phyloP scores from a whole-genome alignment of 2,113 vertebrate species.

The Camelus dromedarius region DNA sequence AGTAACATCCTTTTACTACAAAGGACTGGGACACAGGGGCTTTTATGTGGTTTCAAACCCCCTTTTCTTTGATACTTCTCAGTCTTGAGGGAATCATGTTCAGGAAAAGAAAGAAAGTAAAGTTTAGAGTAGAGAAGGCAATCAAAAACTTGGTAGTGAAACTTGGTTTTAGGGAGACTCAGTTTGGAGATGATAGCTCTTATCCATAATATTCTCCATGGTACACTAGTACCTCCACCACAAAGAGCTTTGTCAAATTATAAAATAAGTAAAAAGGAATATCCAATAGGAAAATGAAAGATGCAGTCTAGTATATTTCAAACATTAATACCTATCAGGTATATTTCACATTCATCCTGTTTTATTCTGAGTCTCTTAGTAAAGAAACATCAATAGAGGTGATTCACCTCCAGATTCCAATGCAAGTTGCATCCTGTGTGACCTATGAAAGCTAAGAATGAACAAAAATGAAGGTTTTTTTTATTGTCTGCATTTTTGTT shows the following conservation, averaged over 20 bases:
- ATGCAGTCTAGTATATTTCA: neutral
- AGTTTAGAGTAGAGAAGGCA: no score
- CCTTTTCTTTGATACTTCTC: no score
- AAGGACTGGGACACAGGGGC: no score
- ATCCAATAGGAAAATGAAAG: conserved; percentile 5
- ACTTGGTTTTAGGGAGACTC: no score
- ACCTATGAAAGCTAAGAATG: neutral
- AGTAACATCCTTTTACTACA: no score
- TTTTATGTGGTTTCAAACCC: no score
- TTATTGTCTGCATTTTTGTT: neutral
- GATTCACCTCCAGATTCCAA: neutral
- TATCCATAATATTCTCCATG: conserved; percentile 11
- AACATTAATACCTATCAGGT: neutral
- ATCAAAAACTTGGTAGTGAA: no score
- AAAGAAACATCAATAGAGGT: neutral
- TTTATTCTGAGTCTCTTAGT: conserved; percentile 33
- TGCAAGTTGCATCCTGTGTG: neutral
- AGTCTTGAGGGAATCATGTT: no score
- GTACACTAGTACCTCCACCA: neutral
- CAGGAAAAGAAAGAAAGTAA: no score
- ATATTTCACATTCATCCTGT: neutral
- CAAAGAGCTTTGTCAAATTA: conserved; percentile 27
- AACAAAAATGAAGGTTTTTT: neutral
- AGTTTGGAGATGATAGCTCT: conserved; percentile 48
- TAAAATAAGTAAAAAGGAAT: conserved; percentile 54